Evolutionary conservation across 2,797 vertebrate species (phyloP), one percentile per base, ranked within the genome.

Genomic region (Sphenopsis melanotis): DNA sequence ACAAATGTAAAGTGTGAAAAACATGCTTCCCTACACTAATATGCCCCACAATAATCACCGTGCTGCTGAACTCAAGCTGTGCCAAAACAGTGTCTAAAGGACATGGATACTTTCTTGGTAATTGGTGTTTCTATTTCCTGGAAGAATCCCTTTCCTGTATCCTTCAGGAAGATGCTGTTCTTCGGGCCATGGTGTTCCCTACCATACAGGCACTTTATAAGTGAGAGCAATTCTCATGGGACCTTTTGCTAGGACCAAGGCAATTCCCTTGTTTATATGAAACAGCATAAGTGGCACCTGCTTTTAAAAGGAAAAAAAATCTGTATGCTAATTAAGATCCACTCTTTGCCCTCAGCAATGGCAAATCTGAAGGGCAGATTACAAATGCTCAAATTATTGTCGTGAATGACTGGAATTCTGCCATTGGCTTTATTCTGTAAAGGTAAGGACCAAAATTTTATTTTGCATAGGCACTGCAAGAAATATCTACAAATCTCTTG

Each of bases 11-110:
- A 30, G 4, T 24, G 14, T 74, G 30, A 44, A 65, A 80, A 47
- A 3, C 12, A 20, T 6, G 1, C 13, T 41, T 3, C 7, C 7
- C 2, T 32, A 8, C 9, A 24, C 1, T 3, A 49, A 19, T 60
- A 11, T 50, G 18, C 10, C 60, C 11, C 27, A 13, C 14, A 10
- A 9, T 66, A 32, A 34, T 55, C 49, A 39, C 15, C 23, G 9
- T 16, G 8, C 17, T 69, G 4, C 26, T 8, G 10, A 63, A 11
- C 11, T 44, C 12, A 65, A 55, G 6, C 27, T 84, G 20, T 3
- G 2, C 21, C 52, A 60, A 57, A 64, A 6, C 29, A 24, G 7
- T 12, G 8, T 49, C 32, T 56, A 39, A 83, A 79, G 23, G 1
- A 68, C 15, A 49, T 5, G 13, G 18, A 12, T 47, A 36, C 3